Percentiles rank a stretch among this genome's conserved stretches.
Conservation (phyloP, 2,888 invertebrate species). For the Mongoloraphidia duomilia region DNA sequence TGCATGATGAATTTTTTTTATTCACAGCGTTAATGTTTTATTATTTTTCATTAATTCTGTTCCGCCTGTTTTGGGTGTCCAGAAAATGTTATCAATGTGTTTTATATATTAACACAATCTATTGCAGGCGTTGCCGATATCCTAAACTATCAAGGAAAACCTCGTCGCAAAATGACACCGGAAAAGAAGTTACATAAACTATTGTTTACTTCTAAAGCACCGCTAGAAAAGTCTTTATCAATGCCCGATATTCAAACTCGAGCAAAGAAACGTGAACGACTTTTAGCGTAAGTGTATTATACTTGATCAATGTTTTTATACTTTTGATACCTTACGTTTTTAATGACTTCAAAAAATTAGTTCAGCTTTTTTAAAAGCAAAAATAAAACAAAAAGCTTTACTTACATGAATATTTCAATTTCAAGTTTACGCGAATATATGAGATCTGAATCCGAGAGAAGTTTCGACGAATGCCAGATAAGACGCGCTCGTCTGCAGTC, state of each 20-base stretch:
- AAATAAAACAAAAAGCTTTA: neutral
- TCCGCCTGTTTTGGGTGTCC: too few species aligned
- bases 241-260: constrained; percentile 73
- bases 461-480: constrained; percentile 54
- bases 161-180: constrained; percentile 26
- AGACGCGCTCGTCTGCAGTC: constrained; percentile 46
- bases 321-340: neutral
- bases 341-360: neutral
- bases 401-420: constrained; percentile 8
- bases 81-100: too few species aligned
- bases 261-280: constrained; percentile 51
- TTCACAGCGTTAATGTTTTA: too few species aligned
- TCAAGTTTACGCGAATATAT: constrained; percentile 51
- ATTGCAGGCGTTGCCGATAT: constrained; percentile 5
- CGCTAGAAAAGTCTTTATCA: constrained; percentile 65
- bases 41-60: too few species aligned
- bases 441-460: constrained; percentile 68
- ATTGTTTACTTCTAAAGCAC: constrained; percentile 37
- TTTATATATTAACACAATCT: too few species aligned
- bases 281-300: constrained; percentile 49
- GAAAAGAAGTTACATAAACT: constrained; percentile 37
- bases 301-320: constrained; percentile 1
- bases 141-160: constrained; percentile 12
- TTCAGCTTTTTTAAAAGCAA: neutral
- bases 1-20: too few species aligned